A percentile compares a stretch with the other conserved stretches of the same genome.
phyloP scores from a whole-genome alignment of 1,140 invertebrate species.

The Xylocopa sonorina region DNA sequence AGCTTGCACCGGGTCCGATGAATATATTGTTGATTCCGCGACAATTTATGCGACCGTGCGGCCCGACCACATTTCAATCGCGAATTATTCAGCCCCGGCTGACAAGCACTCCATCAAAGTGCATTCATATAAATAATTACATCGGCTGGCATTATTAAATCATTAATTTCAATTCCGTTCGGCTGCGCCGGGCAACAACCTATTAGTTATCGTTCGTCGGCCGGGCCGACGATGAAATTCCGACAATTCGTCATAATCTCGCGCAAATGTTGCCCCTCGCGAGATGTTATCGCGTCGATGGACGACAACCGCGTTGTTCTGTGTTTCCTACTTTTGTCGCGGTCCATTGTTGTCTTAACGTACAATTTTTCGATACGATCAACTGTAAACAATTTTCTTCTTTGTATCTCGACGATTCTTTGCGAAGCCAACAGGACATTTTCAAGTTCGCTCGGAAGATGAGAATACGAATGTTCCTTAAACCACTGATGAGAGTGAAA shows the following conservation, averaged over 20 bases:
- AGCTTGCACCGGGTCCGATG: constrained; percentile 60
- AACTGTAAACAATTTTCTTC: no score
- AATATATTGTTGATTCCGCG: constrained; percentile 77
- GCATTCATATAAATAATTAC: constrained; percentile 77
- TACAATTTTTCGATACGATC: neutral
- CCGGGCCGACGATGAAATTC: constrained; percentile 58
- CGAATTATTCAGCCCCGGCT: constrained; percentile 71
- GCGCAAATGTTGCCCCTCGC: constrained; percentile 37
- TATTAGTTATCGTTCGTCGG: constrained; percentile 65
- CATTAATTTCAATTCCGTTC: constrained; percentile 69
- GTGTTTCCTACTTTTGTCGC: neutral
- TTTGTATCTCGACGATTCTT: no score
- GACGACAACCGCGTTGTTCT: neutral
- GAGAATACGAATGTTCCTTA: no score
- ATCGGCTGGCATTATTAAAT: constrained; percentile 72
- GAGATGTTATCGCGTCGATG: neutral
- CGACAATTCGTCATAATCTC: constrained; percentile 56
- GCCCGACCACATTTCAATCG: constrained; percentile 71
- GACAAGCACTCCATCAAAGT: constrained; percentile 72
- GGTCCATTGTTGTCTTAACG: neutral
- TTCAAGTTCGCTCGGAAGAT: no score
- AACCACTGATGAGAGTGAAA: no score
- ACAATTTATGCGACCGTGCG: constrained; percentile 72
- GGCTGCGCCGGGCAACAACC: constrained; percentile 58
- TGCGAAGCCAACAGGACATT: no score